Base-by-base conservation (phyloP, 2,113 vertebrate species). In the Nibea coibor region DNA sequence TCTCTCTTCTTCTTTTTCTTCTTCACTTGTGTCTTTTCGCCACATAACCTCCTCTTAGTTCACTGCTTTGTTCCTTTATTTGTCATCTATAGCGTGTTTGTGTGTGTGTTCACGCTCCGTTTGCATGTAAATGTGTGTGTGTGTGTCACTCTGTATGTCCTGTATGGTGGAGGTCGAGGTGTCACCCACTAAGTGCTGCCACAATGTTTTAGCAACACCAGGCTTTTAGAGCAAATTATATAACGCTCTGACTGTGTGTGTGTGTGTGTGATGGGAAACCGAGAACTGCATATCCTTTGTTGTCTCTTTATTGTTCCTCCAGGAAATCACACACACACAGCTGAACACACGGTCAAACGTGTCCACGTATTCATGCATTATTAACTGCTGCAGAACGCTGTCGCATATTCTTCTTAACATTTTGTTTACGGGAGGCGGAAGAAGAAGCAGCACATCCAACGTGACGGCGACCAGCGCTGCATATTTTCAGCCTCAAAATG, bases 141-240 rank as follows among this genome's bases (percentile, higher is more conserved):
- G 56, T 68, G 35, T 71, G 35, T 70, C 35, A 35, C 35, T 5
- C 50, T 48, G 75, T 71, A 51, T 58, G 50, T 62, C 39, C 11
- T 58, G n/a, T 35, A 14, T 69, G 45, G 61, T 26, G 35, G 59
- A 45, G 86, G 79, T 80, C 24, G 20, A 10, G 35, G 75, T 79
- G 66, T 82, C 2, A n/a, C 79, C 61, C 64, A 65, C 65, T 75
- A 31, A 78, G 59, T 54, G 71, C 67, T 47, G 62, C 22, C 53
- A 10, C 73, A 15, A 4, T 67, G 69, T 75, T 71, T 39, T 42
- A 58, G 31, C 75, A 62, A 35, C 65, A 56, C 11, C 69, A 24
- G 61, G 70, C 86, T 84, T 82, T 79, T 24, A 81, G 65, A 63
- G 35, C 61, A 47, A 67, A 72, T 75, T 61, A 67, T 26, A 20